Percentiles rank a stretch among this genome's conserved stretches.
Evolutionary conservation across 2,113 vertebrate genomes (phyloP).

Genomic region (Phalacrocorax carbo): DNA sequence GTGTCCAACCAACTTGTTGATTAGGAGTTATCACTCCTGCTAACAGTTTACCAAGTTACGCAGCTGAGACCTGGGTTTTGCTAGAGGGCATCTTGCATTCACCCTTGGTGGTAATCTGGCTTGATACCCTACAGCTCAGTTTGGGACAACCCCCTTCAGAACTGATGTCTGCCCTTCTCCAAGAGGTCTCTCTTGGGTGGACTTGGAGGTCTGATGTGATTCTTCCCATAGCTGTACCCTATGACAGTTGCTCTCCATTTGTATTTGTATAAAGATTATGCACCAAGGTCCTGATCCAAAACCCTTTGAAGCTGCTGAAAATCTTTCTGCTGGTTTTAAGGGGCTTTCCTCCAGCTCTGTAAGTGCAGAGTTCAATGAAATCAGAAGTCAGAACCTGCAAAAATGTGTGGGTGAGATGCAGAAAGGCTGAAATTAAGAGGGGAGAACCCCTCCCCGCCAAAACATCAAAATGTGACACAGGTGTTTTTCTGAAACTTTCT

Average conservation of each 20-base stretch:
- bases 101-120: not conserved
- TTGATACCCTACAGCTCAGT: not conserved
- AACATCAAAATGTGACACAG: not conserved
- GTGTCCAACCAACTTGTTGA: no score
- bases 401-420: not conserved
- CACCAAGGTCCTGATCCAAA: not conserved
- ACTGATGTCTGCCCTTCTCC: not conserved
- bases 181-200: not conserved
- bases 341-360: not conserved
- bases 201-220: not conserved
- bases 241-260: not conserved
- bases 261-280: not conserved
- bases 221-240: not conserved
- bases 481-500: conserved; percentile 41
- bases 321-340: not conserved
- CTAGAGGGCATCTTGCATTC: not conserved
- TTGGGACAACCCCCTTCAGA: not conserved
- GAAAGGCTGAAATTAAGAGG: not conserved
- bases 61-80: not conserved
- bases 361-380: not conserved
- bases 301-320: fast-evolving
- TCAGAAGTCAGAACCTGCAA: not conserved
- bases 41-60: not conserved
- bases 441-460: no score
- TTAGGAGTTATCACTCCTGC: not conserved